Evolutionary conservation across 2,797 vertebrate species (phyloP).

Genomic region (Coendou prehensilis): DNA sequence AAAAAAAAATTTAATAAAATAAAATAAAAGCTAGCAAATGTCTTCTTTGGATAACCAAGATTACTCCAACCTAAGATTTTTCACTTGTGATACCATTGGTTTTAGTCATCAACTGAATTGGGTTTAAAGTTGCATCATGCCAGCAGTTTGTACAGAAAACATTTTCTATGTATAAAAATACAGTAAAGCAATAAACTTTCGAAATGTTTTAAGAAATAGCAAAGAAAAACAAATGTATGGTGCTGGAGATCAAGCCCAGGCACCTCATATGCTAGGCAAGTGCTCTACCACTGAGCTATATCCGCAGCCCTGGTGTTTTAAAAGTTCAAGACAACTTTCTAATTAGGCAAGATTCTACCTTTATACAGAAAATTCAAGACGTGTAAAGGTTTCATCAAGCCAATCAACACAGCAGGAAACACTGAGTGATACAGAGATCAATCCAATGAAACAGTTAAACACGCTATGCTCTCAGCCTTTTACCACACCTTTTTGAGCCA

Average conservation of each 20-base stretch:
- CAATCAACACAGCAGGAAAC: slow-evolving; percentile 37
- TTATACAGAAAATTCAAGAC: slow-evolving; percentile 57
- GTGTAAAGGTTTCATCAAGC: slow-evolving; percentile 32
- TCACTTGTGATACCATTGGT: slow-evolving; percentile 7
- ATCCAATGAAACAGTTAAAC: slow-evolving; percentile 43
- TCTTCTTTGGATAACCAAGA: slow-evolving; percentile 2
- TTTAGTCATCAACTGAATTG: slow-evolving; percentile 17
- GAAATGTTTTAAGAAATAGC: slow-evolving; percentile 51
- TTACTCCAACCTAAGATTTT: background rate
- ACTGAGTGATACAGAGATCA: slow-evolving; percentile 29
- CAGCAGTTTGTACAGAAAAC: background rate
- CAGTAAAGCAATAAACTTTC: background rate
- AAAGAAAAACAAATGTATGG: background rate
- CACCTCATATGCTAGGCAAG: background rate
- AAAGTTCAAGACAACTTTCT: slow-evolving; percentile 30
- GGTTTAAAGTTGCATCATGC: background rate
- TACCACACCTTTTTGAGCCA: background rate
- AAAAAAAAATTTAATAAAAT: background rate
- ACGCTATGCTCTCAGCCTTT: background rate
- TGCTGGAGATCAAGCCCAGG: background rate
- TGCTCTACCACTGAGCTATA: background rate
- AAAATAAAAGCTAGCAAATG: background rate
- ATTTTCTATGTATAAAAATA: background rate
- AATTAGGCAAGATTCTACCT: slow-evolving; percentile 1
- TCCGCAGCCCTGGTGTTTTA: background rate